These are phyloP conservation scores for Scopus umbretta DNA, from an alignment of 2,113 vertebrate species.

Conservation along the genomic window DNA sequence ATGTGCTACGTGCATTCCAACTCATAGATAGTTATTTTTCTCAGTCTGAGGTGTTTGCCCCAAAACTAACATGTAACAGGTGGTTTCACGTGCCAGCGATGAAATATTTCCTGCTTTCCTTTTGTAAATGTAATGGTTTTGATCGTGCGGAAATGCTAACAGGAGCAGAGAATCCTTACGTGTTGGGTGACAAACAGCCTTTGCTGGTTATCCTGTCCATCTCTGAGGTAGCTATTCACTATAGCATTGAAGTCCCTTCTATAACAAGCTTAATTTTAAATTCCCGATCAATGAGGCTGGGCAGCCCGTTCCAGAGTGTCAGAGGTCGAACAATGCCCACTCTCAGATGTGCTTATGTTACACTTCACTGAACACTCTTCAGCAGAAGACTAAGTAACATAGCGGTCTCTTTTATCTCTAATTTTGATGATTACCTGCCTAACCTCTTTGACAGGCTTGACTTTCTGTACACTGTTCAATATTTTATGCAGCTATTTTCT, in stretches of 20 bases:
- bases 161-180: neutral
- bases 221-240: neutral
- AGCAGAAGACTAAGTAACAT: neutral
- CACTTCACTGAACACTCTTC: neutral
- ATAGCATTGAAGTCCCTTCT: neutral
- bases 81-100: neutral
- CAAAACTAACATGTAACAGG: neutral
- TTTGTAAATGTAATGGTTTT: neutral
- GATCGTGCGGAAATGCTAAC: neutral
- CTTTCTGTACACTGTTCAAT: neutral
- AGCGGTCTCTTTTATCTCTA: neutral
- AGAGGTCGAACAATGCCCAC: neutral
- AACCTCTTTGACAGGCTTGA: neutral
- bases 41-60: neutral
- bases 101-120: neutral
- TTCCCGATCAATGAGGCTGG: neutral
- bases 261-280: neutral
- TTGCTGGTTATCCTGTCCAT: neutral
- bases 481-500: neutral
- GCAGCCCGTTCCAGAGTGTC: neutral
- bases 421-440: slow-evolving; percentile 17
- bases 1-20: neutral
- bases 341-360: neutral
- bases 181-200: neutral
- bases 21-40: neutral